Percentiles rank a stretch among this genome's conserved stretches.
These are phyloP conservation scores for Struthidea cinerea DNA, from an alignment of 2,113 vertebrate genomes.

Conservation along the genomic window DNA sequence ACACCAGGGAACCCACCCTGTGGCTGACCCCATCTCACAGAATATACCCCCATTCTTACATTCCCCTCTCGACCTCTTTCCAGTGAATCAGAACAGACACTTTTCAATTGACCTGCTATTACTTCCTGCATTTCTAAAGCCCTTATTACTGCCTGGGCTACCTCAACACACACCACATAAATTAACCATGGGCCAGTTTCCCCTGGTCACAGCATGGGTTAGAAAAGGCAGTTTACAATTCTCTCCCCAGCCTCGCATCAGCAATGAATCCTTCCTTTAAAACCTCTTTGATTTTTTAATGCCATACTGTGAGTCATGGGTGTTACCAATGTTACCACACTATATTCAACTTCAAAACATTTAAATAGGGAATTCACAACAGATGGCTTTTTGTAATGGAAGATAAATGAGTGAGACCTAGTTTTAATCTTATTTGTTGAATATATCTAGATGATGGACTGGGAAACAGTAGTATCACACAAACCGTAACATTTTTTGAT, in stretches of 20 bases:
- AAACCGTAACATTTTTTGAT: neutral
- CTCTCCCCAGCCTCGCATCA: neutral
- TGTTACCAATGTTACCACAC: neutral
- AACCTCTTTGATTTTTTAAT: neutral
- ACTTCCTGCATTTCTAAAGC: neutral
- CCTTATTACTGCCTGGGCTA: neutral
- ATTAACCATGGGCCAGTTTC: neutral
- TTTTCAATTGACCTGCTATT: neutral
- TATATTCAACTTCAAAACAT: neutral
- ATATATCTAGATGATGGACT: neutral
- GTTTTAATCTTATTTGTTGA: neutral
- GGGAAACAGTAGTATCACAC: neutral
- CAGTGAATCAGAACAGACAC: neutral
- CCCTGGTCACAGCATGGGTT: fast-evolving
- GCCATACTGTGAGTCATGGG: neutral
- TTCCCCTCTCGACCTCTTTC: neutral
- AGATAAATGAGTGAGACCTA: neutral
- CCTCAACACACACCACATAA: neutral
- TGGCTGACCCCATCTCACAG: neutral
- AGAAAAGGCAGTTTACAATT: neutral
- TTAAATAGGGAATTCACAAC: neutral
- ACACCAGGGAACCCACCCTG: neutral
- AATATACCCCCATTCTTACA: neutral
- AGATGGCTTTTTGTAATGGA: neutral
- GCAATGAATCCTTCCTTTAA: neutral